Base-by-base conservation (phyloP, 2,888 invertebrate genomes). In the Trilocha varians region DNA sequence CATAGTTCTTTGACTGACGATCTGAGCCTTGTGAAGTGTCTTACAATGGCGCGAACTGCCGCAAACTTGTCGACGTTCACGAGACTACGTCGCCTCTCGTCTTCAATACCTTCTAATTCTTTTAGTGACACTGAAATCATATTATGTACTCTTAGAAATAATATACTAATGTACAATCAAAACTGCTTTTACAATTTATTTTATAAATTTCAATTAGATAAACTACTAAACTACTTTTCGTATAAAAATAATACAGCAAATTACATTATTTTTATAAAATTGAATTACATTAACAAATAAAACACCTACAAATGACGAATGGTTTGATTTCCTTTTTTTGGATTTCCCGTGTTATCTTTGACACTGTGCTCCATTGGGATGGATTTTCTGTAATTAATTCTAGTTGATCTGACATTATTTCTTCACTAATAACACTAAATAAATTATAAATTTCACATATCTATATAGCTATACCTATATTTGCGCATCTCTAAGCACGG, bases 241-340 rank as follows among this genome's bases (percentile, higher is more conserved):
- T n/a, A n/a, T n/a, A n/a, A n/a, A n/a, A n/a, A n/a, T n/a, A n/a
- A n/a, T n/a, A n/a, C n/a, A n/a, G n/a, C n/a, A n/a, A n/a, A n/a
- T n/a, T n/a, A n/a, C n/a, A n/a, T n/a, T n/a, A n/a, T n/a, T n/a
- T n/a, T n/a, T n/a, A n/a, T n/a, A n/a, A n/a, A n/a, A n/a, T n/a
- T n/a, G n/a, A n/a, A n/a, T n/a, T n/a, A n/a, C n/a, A n/a, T n/a
- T n/a, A n/a, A n/a, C n/a, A n/a, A n/a, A 39, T 8, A 11, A 13
- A 36, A 39, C 44, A 76, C 80, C 68, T 61, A 84, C 84, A 45
- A 46, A 74, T 62, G 48, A 83, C 78, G 57, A 77, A 85, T 0
- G 84, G 85, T 61, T 80, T 84, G 25, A 85, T 80, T 49, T 85
- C 84, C 42, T 84, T 85, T 46, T 65, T 78, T 46, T 79, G 78